phyloP scores from a whole-genome alignment of 2,888 invertebrate genomes.

The Drosophila tanythrix region DNA sequence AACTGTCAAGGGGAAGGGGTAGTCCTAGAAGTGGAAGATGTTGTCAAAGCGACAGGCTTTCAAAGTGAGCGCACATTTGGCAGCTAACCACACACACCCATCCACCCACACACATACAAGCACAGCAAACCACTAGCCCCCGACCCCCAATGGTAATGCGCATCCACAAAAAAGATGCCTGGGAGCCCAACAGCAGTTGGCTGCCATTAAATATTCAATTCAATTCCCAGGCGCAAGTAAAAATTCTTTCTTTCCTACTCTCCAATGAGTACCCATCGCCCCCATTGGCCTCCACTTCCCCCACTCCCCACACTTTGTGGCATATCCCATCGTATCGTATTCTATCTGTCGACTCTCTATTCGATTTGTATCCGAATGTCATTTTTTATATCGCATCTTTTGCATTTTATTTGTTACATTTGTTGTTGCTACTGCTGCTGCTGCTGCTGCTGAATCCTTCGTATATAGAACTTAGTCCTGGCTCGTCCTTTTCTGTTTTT shows the following conservation, averaged over 20 bases:
- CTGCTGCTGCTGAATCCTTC: constrained; percentile 38
- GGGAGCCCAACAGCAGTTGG: constrained; percentile 69
- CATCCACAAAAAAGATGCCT: constrained; percentile 24
- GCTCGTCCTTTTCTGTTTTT: constrained; percentile 31
- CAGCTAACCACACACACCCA: constrained; percentile 39
- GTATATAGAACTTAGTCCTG: constrained; percentile 31
- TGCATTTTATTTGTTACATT: constrained; percentile 80
- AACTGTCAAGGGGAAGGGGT: background rate
- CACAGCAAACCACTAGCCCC: constrained; percentile 13
- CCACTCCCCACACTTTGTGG: background rate
- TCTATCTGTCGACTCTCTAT: constrained; percentile 53
- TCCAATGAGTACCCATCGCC: background rate
- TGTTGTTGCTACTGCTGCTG: constrained; percentile 62
- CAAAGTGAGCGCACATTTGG: constrained; percentile 49
- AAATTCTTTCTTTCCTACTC: constrained; percentile 21
- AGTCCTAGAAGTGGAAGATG: constrained; percentile 6
- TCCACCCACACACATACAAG: constrained; percentile 10
- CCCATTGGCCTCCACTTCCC: background rate
- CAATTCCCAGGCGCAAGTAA: constrained; percentile 56
- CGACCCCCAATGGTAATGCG: constrained; percentile 1
- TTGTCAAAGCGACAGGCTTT: constrained; percentile 47
- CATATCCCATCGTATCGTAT: constrained; percentile 17
- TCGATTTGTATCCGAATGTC: constrained; percentile 82
- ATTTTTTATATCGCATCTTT: constrained; percentile 80
- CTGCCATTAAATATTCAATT: constrained; percentile 81